Evolutionary conservation across 2,888 invertebrate genomes (phyloP).

Genomic region (Plemyria rubiginata): DNA sequence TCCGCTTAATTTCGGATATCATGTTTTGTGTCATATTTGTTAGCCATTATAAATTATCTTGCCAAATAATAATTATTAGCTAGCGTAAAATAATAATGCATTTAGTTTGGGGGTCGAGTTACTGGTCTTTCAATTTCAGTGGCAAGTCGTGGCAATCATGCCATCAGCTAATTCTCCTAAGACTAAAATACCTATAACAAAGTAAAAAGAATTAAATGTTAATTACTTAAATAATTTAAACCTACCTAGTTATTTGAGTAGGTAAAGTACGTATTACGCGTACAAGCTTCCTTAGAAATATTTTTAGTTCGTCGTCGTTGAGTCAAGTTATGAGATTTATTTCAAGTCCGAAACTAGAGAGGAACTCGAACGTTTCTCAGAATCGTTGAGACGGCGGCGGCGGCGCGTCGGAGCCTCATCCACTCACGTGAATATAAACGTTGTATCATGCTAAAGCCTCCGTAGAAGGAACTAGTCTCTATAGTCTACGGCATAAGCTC

Average conservation of each 20-base stretch:
- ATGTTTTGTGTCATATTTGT: background rate
- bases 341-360: slow-evolving; percentile 81
- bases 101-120: background rate
- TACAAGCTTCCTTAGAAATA: slow-evolving; percentile 56
- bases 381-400: slow-evolving; percentile 82
- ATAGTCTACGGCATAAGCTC: slow-evolving; percentile 60
- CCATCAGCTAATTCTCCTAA: too few species aligned
- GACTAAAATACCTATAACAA: background rate
- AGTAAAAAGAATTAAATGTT: background rate
- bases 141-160: too few species aligned
- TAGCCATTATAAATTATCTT: background rate
- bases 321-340: slow-evolving; percentile 69
- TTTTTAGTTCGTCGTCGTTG: slow-evolving; percentile 53
- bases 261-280: too few species aligned
- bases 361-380: slow-evolving; percentile 78
- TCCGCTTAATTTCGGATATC: slow-evolving; percentile 2
- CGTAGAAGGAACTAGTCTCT: slow-evolving; percentile 59
- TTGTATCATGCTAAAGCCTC: slow-evolving; percentile 73
- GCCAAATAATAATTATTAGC: background rate
- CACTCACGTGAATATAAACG: slow-evolving; percentile 84
- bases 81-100: background rate
- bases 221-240: background rate
- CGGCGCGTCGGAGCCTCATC: slow-evolving; percentile 80
- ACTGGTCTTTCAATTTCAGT: background rate
- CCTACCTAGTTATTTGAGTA: slow-evolving; percentile 15